phyloP scores from a whole-genome alignment of 1,140 invertebrate species.

The Pseudomyrmex sp. region DNA sequence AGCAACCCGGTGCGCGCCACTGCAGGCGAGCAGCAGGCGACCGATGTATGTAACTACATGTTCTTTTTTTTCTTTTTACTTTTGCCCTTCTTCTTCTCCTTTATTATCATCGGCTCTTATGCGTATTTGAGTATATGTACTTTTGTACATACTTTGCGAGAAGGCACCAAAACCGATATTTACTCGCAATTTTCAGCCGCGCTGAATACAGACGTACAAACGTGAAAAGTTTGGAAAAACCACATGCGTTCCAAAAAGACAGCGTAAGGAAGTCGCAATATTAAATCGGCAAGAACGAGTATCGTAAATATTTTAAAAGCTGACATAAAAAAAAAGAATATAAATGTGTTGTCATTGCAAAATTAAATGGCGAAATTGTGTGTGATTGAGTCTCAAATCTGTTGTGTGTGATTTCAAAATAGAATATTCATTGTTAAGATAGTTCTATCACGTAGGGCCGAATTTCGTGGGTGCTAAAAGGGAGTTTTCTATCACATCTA shows the following conservation, averaged over 20 bases:
- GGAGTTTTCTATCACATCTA: no score
- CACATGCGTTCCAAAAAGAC: no score
- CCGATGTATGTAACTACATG: conserved; percentile 60
- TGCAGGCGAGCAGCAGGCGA: conserved; percentile 70
- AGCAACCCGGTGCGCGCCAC: conserved; percentile 59
- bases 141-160: neutral
- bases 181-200: conserved; percentile 38
- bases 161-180: conserved; percentile 36
- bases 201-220: neutral
- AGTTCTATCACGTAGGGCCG: no score
- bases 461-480: no score
- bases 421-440: conserved; percentile 27
- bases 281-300: no score
- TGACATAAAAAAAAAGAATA: neutral
- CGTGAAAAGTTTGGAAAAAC: neutral
- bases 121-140: neutral
- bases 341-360: neutral
- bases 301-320: conserved; percentile 25
- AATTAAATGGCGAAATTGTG: neutral
- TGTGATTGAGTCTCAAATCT: no score
- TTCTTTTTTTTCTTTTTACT: conserved; percentile 61
- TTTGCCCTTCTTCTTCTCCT: conserved; percentile 61
- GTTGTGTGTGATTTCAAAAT: conserved; percentile 3
- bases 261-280: no score
- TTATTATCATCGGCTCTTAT: conserved; percentile 49